Conservation (phyloP, 2,888 invertebrate genomes). For the Azorinus chamasolen region DNA sequence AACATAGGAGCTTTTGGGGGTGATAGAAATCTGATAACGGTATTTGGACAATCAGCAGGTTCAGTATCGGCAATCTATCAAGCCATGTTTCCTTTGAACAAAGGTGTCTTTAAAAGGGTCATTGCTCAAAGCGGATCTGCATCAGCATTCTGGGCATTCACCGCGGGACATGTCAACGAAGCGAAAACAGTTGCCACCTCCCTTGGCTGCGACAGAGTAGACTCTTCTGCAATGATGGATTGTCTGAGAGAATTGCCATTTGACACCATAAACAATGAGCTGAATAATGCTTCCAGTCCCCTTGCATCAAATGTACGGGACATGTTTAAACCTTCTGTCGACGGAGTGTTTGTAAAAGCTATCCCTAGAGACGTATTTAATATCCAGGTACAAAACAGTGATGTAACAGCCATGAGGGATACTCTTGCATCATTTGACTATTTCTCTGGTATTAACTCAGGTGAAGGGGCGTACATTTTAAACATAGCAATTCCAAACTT, state of each 20-base stretch:
- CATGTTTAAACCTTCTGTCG: too few relatives aligned
- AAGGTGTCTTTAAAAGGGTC: slow-evolving; percentile 25
- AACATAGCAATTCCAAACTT: slow-evolving; percentile 10
- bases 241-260: too few relatives aligned
- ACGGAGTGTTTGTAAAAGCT: too few relatives aligned
- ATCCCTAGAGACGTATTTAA: too few relatives aligned
- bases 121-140: slow-evolving; percentile 51
- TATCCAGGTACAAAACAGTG: too few relatives aligned
- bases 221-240: too few relatives aligned
- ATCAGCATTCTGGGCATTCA: slow-evolving; percentile 16
- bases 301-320: too few relatives aligned
- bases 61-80: slow-evolving; percentile 42
- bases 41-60: slow-evolving; percentile 61
- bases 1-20: slow-evolving; percentile 48
- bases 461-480: slow-evolving; percentile 1
- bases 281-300: too few relatives aligned
- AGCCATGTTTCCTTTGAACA: slow-evolving; percentile 53
- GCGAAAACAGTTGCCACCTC: slow-evolving; percentile 2
- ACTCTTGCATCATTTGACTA: too few relatives aligned
- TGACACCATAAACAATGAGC: too few relatives aligned
- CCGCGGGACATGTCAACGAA: slow-evolving; percentile 10
- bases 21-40: slow-evolving; percentile 41
- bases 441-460: too few relatives aligned
- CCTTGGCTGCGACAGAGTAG: neutral
- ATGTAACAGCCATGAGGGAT: too few relatives aligned